Percentiles rank a stretch among this genome's conserved stretches.
Evolutionary conservation across 2,888 invertebrate species (phyloP).

Genomic region (Cremastinae sp.): DNA sequence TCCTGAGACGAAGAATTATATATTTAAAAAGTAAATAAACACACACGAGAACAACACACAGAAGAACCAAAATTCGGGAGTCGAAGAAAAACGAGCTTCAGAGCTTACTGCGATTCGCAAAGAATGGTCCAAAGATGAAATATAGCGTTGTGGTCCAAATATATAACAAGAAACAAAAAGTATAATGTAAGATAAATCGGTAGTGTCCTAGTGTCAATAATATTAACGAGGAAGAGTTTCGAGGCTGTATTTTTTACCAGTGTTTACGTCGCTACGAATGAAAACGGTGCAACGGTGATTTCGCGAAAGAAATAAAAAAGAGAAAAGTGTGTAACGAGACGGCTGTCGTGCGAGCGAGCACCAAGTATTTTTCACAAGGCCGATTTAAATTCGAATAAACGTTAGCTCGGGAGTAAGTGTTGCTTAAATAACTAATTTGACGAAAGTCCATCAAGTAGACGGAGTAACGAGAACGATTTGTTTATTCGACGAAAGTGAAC

Average conservation of each 20-base stretch:
- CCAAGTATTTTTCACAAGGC: neutral
- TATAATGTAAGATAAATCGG: conserved; percentile 62
- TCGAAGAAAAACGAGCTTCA: conserved; percentile 27
- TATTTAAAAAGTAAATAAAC: conserved; percentile 15
- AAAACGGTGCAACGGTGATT: conserved; percentile 2
- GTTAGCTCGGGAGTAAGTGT: neutral
- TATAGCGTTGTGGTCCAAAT: conserved; percentile 65
- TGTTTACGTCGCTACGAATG: conserved; percentile 35
- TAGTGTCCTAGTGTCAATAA: conserved; percentile 68
- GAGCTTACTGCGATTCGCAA: conserved; percentile 44
- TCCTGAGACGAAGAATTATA: conserved; percentile 17
- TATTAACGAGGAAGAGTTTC: conserved; percentile 43
- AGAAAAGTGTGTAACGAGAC: too few species aligned
- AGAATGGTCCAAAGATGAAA: conserved; percentile 57
- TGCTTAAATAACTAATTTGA: neutral
- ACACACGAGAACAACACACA: conserved; percentile 9
- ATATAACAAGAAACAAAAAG: conserved; percentile 2
- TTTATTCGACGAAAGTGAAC: too few species aligned
- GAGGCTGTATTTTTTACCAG: conserved; percentile 65
- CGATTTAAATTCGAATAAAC: conserved; percentile 1
- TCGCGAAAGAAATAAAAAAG: neutral
- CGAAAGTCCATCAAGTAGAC: too few species aligned
- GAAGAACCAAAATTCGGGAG: conserved; percentile 11
- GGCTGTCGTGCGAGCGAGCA: too few species aligned
- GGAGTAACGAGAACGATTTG: too few species aligned